Evolutionary conservation across 2,113 vertebrate genomes (phyloP).

Genomic region (Pithys albifrons): DNA sequence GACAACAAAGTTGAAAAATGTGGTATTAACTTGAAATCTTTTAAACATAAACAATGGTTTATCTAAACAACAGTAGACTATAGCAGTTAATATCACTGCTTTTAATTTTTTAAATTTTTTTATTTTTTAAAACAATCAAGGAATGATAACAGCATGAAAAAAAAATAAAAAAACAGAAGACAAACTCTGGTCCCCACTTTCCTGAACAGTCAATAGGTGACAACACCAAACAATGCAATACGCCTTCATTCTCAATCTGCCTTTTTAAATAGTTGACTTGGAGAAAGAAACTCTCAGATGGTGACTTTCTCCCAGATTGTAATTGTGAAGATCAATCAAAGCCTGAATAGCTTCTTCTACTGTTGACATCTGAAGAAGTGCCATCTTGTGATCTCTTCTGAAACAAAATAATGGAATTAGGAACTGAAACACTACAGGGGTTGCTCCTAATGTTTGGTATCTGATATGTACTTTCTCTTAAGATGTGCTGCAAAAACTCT

Average conservation of each 20-base stretch:
- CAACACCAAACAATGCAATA: constrained; percentile 78
- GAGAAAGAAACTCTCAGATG: constrained; percentile 98
- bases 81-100: constrained; percentile 72
- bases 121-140: constrained; percentile 72
- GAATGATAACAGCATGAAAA: constrained; percentile 82
- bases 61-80: constrained; percentile 76
- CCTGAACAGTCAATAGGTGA: constrained; percentile 85
- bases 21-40: constrained; percentile 73
- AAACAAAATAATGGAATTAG: constrained; percentile 76
- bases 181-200: constrained; percentile 88
- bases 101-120: constrained; percentile 26
- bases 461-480: neutral
- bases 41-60: constrained; percentile 79
- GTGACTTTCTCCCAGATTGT: constrained; percentile 96
- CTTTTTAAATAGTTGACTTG: constrained; percentile 92
- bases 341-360: constrained; percentile 97
- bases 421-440: constrained; percentile 28
- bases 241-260: constrained; percentile 63
- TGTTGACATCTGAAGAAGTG: constrained; percentile 95
- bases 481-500: neutral
- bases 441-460: neutral
- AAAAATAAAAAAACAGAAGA: constrained; percentile 33
- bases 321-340: constrained; percentile 98
- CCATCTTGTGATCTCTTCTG: constrained; percentile 97
- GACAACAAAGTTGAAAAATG: constrained; percentile 81